A percentile compares a stretch with the other conserved stretches of the same genome.
phyloP scores from a whole-genome alignment of 23 tunicate species.

The Phallusia fumigata region DNA sequence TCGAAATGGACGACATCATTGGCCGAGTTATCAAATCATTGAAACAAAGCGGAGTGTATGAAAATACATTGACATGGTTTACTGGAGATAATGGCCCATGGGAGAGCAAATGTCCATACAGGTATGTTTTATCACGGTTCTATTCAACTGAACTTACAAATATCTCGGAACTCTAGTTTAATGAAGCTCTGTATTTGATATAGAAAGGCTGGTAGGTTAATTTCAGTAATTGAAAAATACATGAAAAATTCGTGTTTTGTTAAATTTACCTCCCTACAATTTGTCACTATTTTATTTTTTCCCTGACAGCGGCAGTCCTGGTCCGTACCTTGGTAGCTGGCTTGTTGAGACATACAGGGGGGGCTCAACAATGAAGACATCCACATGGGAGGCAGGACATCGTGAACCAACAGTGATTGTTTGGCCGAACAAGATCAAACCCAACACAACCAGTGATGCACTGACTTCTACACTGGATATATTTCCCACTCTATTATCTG shows the following conservation, averaged over 20 bases:
- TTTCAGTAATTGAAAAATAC: too few species aligned
- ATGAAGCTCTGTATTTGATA: too few species aligned
- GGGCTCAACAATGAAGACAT: slow-evolving; percentile 62
- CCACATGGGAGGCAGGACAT: slow-evolving; percentile 93
- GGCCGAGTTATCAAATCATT: slow-evolving; percentile 51
- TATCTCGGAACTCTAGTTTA: too few species aligned
- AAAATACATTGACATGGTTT: slow-evolving; percentile 83
- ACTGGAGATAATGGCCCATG: slow-evolving; percentile 95
- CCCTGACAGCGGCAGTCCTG: slow-evolving; percentile 71
- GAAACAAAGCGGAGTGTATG: slow-evolving; percentile 30
- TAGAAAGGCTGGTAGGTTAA: too few species aligned
- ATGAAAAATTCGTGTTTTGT: too few species aligned
- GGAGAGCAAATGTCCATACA: slow-evolving; percentile 48
- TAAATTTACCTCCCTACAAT: too few species aligned
- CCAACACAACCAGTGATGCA: slow-evolving; percentile 63
- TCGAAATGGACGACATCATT: slow-evolving; percentile 81
- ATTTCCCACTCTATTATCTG: slow-evolving; percentile 70
- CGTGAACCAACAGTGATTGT: slow-evolving; percentile 71
- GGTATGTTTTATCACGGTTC: too few species aligned
- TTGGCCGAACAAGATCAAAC: slow-evolving; percentile 56
- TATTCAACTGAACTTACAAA: too few species aligned
- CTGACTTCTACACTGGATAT: slow-evolving; percentile 68
- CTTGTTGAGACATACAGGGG: slow-evolving; percentile 49
- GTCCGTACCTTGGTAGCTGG: slow-evolving; percentile 84
- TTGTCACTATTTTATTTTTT: too few species aligned